Conservation (phyloP, 2,113 vertebrate genomes). For the Otus sunia region DNA sequence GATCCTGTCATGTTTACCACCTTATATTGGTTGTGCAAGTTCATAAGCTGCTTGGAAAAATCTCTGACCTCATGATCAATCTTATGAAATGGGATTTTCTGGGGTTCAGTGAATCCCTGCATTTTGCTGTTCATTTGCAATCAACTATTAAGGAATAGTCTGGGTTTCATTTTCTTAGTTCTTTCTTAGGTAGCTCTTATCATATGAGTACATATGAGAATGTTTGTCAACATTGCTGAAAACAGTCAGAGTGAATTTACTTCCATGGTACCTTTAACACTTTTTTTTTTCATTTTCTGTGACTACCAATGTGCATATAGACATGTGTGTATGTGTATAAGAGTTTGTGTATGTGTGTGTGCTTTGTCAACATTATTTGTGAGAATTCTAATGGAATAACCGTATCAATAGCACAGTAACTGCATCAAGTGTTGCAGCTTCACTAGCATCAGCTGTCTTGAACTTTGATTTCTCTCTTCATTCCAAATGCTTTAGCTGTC, state of each 20-base stretch:
- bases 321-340: background rate
- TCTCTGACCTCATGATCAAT: background rate
- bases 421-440: background rate
- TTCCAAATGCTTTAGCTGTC: background rate
- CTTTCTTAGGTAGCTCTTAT: background rate
- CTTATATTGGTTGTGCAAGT: background rate
- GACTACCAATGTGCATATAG: background rate
- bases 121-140: background rate
- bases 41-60: background rate
- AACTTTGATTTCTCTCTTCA: background rate
- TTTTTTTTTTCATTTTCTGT: background rate
- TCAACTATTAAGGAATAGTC: background rate
- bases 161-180: background rate
- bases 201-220: background rate
- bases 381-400: background rate
- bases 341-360: background rate
- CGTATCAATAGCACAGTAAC: background rate
- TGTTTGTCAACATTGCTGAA: accelerated
- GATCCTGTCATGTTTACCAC: background rate
- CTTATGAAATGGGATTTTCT: background rate
- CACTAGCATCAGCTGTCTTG: background rate
- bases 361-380: background rate
- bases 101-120: background rate
- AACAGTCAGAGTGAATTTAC: background rate
- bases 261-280: background rate